Percentiles rank a stretch among this genome's conserved stretches.
phyloP scores from a whole-genome alignment of 2,888 invertebrate species.

The Parnassius glacialis region DNA sequence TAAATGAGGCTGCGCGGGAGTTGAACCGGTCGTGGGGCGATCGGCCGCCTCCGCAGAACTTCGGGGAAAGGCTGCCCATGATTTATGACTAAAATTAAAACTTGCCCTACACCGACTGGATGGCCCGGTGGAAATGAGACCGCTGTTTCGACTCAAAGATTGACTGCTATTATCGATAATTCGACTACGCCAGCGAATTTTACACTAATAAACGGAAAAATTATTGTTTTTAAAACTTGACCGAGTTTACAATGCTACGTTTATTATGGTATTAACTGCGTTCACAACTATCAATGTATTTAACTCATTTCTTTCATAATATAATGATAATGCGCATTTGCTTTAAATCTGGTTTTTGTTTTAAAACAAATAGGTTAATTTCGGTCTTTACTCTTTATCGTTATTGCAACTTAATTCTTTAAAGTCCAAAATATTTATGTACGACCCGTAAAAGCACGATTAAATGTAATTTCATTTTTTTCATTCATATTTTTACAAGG shows the following conservation, averaged over 20 bases:
- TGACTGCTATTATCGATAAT: constrained; percentile 28
- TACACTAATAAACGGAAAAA: constrained; percentile 24
- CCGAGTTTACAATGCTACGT: constrained; percentile 15
- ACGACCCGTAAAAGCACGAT: no score
- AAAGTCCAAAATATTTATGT: neutral
- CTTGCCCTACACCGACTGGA: constrained; percentile 36
- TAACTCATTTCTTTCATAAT: neutral
- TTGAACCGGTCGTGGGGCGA: constrained; percentile 66
- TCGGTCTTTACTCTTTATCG: neutral
- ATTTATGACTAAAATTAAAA: constrained; percentile 76
- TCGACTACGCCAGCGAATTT: constrained; percentile 18
- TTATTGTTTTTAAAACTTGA: constrained; percentile 18
- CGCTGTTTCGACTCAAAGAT: constrained; percentile 27
- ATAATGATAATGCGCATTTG: no score
- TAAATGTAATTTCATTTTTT: no score
- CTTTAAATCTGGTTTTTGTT: no score
- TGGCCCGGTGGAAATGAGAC: constrained; percentile 36
- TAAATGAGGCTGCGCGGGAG: constrained; percentile 77
- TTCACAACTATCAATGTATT: neutral
- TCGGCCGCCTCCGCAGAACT: constrained; percentile 63
- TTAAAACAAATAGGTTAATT: no score
- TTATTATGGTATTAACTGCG: constrained; percentile 19
- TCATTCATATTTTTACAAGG: no score
- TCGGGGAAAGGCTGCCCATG: constrained; percentile 77
- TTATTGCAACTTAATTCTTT: neutral